Conservation (phyloP, 2,888 invertebrate genomes). For the Dasypogon diadema region DNA sequence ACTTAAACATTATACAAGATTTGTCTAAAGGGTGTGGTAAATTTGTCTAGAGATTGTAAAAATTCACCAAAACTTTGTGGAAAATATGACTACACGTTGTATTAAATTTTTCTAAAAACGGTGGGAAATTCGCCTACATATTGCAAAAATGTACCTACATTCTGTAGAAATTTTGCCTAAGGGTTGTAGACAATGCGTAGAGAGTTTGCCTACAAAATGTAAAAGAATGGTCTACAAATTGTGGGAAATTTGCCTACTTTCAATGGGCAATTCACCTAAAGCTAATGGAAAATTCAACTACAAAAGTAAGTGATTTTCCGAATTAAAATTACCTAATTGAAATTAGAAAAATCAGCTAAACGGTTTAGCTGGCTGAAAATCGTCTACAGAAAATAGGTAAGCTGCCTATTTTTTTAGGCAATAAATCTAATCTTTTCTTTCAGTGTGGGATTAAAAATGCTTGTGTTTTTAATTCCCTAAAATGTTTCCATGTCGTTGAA, state of each 20-base stretch:
- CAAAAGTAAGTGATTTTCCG: constrained; percentile 3
- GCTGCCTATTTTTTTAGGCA: not conserved
- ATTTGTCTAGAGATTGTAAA: not conserved
- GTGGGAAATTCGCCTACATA: not conserved
- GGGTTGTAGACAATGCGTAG: not conserved
- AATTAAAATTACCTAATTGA: not conserved
- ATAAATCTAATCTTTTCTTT: constrained; percentile 3
- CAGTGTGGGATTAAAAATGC: constrained; percentile 49
- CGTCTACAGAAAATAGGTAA: constrained; percentile 2
- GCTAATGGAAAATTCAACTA: not conserved
- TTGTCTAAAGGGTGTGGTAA: not conserved
- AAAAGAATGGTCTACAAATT: no score
- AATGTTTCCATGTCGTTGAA: constrained; percentile 52
- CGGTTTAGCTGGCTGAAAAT: not conserved
- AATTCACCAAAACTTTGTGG: not conserved
- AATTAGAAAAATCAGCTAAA: not conserved
- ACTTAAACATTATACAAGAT: not conserved
- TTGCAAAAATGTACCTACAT: no score
- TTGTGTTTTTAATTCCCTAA: constrained; percentile 43
- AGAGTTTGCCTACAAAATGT: no score
- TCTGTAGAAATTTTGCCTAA: not conserved
- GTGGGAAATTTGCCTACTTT: not conserved
- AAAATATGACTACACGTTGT: no score
- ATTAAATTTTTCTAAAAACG: not conserved
- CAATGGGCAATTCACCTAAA: not conserved